phyloP scores from a whole-genome alignment of 2,888 invertebrate species.

The Pyrocoelia pectoralis region DNA sequence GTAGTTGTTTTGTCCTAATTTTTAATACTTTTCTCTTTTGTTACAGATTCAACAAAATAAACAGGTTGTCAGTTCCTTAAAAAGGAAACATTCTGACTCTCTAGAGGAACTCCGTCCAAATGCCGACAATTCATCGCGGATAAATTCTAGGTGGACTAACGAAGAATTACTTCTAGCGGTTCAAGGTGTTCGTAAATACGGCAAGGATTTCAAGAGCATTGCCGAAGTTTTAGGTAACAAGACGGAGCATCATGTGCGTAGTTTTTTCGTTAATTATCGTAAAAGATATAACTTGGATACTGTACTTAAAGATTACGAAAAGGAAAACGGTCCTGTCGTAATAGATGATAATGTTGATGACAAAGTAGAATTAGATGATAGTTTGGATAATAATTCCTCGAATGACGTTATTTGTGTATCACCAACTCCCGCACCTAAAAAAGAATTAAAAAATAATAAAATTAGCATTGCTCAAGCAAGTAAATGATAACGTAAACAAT shows the following conservation, averaged over 20 bases:
- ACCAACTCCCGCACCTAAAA: constrained; percentile 60
- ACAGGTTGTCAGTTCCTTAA: constrained; percentile 87
- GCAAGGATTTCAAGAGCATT: constrained; percentile 91
- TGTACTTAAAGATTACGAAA: constrained; percentile 85
- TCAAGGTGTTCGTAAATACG: constrained; percentile 84
- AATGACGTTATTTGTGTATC: constrained; percentile 60
- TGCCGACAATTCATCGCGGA: constrained; percentile 62
- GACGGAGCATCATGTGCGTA: constrained; percentile 90
- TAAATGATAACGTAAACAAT: constrained; percentile 49
- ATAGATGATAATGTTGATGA: constrained; percentile 45
- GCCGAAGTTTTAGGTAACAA: constrained; percentile 96
- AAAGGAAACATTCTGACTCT: constrained; percentile 72
- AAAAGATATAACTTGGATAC: constrained; percentile 89
- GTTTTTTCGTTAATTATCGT: constrained; percentile 91
- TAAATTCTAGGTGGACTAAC: constrained; percentile 90
- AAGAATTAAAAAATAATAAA: constrained; percentile 52
- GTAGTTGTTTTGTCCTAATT: background rate
- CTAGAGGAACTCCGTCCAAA: constrained; percentile 58
- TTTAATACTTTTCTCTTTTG: constrained; percentile 44
- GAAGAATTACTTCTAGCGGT: constrained; percentile 92
- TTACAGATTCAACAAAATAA: constrained; percentile 93
- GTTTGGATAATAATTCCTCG: constrained; percentile 49
- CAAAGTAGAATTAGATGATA: constrained; percentile 49
- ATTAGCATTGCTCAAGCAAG: constrained; percentile 45
- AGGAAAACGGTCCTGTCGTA: constrained; percentile 69